These are phyloP conservation scores for Meloidogyne chitwoodi DNA, from an alignment of 1,140 invertebrate genomes.

Conservation along the genomic window DNA sequence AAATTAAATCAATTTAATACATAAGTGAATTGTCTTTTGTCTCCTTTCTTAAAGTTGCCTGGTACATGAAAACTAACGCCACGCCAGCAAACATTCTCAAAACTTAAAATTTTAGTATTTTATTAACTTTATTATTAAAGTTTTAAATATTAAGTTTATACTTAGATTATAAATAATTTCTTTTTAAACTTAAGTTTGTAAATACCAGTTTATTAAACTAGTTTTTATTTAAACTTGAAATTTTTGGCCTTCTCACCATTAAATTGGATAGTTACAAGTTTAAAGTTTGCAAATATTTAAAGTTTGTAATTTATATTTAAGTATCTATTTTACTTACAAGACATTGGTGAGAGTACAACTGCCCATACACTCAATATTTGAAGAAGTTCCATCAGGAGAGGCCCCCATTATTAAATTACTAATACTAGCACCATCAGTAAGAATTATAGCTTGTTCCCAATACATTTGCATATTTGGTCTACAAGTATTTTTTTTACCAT, in stretches of 20 bases:
- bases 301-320: no score
- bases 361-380: background rate
- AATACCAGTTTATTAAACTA: no score
- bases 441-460: background rate
- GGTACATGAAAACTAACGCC: background rate
- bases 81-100: background rate
- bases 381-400: background rate
- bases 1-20: background rate
- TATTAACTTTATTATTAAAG: no score
- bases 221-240: no score
- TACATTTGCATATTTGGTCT: background rate
- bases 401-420: background rate
- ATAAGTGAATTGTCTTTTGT: background rate
- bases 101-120: background rate
- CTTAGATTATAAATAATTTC: no score
- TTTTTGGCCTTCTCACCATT: no score
- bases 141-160: no score
- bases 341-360: background rate
- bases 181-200: no score
- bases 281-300: no score
- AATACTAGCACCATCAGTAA: background rate
- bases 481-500: background rate
- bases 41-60: background rate
- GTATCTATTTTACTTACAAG: background rate
- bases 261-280: no score